A percentile compares a stretch with the other conserved stretches of the same genome.
Evolutionary conservation across 2,797 vertebrate species (phyloP).

Genomic region (Manis crassicaudata): DNA sequence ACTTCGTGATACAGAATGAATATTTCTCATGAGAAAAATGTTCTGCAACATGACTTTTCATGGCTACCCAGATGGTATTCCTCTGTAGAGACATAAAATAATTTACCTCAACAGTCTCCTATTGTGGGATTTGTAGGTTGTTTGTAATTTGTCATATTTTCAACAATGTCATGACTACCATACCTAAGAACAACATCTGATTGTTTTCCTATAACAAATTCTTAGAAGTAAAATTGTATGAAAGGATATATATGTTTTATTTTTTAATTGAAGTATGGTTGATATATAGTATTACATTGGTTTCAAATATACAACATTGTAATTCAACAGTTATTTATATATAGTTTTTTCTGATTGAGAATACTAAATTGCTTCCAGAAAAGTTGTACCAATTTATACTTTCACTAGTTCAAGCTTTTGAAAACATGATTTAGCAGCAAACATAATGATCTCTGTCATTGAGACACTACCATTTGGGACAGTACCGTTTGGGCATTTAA

Average conservation of each 20-base stretch:
- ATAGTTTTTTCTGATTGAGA: background rate
- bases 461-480: background rate
- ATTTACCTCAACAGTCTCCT: background rate
- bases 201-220: constrained; percentile 8
- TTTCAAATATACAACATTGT: too few species aligned
- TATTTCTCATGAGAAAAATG: constrained; percentile 4
- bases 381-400: background rate
- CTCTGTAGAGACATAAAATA: background rate
- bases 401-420: background rate
- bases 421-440: background rate
- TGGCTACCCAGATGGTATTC: background rate
- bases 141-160: background rate
- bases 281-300: too few species aligned
- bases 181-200: background rate
- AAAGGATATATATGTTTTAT: background rate
- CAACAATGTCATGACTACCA: constrained; percentile 12
- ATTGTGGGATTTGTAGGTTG: background rate
- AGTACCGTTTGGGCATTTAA: background rate
- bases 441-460: background rate
- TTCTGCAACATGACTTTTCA: background rate
- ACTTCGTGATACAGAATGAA: background rate
- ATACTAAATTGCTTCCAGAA: background rate
- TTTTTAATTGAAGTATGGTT: too few species aligned
- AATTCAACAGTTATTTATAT: too few species aligned
- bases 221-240: background rate